A percentile compares a stretch with the other conserved stretches of the same genome.
Conservation (phyloP, 2,113 vertebrate genomes). For the Urocolius indicus region DNA sequence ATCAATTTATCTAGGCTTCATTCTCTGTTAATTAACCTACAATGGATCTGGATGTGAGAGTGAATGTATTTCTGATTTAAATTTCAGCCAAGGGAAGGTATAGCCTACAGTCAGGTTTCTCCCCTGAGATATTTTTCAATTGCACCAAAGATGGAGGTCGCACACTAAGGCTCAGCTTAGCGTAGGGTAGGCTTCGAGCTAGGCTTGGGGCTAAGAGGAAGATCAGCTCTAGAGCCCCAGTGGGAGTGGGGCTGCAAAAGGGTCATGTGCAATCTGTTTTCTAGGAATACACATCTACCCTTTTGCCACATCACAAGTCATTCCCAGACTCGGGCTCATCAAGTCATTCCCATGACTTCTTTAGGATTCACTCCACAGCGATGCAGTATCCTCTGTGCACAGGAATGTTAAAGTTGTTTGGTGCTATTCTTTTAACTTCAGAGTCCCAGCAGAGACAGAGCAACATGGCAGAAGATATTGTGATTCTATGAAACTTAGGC, state of each 20-base stretch:
- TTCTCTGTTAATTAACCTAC: neutral
- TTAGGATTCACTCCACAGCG: fast-evolving
- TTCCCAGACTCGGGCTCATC: neutral
- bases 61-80: neutral
- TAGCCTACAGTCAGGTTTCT: neutral
- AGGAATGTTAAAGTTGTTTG: neutral
- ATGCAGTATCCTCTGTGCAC: too few species aligned
- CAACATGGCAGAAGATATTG: neutral
- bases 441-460: neutral
- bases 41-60: neutral
- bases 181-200: neutral
- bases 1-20: neutral
- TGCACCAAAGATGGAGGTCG: fast-evolving
- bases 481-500: neutral
- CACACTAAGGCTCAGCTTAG: neutral
- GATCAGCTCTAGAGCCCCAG: fast-evolving
- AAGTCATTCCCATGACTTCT: neutral
- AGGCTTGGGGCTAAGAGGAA: neutral
- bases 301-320: neutral
- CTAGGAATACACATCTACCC: neutral
- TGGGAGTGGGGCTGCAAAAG: neutral
- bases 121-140: neutral
- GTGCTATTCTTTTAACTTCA: fast-evolving
- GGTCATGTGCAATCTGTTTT: neutral
- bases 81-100: neutral